Conservation (phyloP, 1,140 invertebrate genomes). For the Drosophila fuyamai region DNA sequence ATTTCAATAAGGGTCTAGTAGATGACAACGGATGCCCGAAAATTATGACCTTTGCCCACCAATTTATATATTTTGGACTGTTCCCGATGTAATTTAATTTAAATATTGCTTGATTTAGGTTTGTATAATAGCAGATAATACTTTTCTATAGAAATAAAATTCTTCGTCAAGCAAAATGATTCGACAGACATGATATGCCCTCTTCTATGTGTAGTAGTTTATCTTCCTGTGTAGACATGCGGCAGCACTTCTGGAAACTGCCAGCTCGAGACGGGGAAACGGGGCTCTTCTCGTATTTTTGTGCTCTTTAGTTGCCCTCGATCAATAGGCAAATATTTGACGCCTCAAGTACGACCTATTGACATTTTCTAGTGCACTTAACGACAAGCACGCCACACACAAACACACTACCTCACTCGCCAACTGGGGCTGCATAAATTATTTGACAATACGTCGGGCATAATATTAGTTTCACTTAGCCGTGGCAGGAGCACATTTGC, state of each 20-base stretch:
- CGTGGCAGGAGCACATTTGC: slow-evolving; percentile 55
- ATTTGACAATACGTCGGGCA: slow-evolving; percentile 72
- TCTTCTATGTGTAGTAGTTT: background rate
- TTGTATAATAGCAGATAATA: no score
- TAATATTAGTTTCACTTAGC: slow-evolving; percentile 77
- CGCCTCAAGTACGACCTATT: slow-evolving; percentile 65
- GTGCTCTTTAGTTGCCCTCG: slow-evolving; percentile 45
- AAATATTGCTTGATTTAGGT: no score
- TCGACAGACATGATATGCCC: no score
- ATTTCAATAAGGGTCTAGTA: no score
- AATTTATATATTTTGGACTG: no score
- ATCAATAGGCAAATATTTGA: slow-evolving; percentile 75
- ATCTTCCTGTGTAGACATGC: background rate
- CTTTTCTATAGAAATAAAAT: no score
- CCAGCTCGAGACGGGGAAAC: background rate
- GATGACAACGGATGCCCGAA: no score
- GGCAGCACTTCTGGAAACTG: slow-evolving; percentile 6
- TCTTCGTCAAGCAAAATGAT: no score
- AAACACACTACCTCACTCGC: slow-evolving; percentile 8
- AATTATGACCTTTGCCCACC: no score
- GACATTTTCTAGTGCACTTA: slow-evolving; percentile 75
- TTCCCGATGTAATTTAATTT: no score
- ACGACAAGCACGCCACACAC: slow-evolving; percentile 55
- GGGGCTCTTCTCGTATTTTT: slow-evolving; percentile 16
- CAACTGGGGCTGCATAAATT: slow-evolving; percentile 68